Base-by-base conservation (phyloP, 2,797 vertebrate species). In the Mycteria americana region DNA sequence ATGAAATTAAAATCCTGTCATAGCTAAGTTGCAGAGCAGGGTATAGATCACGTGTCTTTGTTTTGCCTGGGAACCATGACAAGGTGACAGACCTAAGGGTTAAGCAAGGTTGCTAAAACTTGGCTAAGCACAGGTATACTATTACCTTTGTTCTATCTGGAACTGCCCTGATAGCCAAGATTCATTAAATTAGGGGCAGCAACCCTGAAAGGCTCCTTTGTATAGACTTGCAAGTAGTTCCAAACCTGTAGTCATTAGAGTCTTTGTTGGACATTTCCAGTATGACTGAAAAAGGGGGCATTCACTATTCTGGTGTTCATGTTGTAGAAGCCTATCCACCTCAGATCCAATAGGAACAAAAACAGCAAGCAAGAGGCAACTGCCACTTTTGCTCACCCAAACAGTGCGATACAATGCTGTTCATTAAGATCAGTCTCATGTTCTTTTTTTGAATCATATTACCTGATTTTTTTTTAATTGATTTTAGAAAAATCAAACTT, bases 21-120 rank as follows among this genome's bases (percentile, higher is more conserved):
- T 6, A 35, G 4, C 8, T 31, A 30, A 60, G 7, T 1, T 50
- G 65, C 48, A 87, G 64, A 92, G 56, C 46, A 53, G 12, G 6
- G 13, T 53, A 10, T 0, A 80, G 51, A 69, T 6, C 21, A 33
- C 3, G 0, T 18, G 24, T 16, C 25, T 43, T 23, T 35, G 31
- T 68, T 62, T 30, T 78, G n/a, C 33, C n/a, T 33, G 13, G 27
- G 18, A 62, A 57, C 18, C 30, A 35, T 1, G 4, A 37, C 19
- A 31, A 85, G 16, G 41, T 18, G 14, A 1, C 0, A 89, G 39
- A n/a, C 11, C 11, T 18, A 15, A 18, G 9, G 46, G 15, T 46
- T 65, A 35, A 43, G 35, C 24, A 54, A 65, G 13, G n/a, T 7
- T 78, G 27, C 43, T 82, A 39, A 74, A 69, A 25, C 19, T 41